Conservation (phyloP, 2,888 invertebrate genomes). For the Epistrophe grossulariae region DNA sequence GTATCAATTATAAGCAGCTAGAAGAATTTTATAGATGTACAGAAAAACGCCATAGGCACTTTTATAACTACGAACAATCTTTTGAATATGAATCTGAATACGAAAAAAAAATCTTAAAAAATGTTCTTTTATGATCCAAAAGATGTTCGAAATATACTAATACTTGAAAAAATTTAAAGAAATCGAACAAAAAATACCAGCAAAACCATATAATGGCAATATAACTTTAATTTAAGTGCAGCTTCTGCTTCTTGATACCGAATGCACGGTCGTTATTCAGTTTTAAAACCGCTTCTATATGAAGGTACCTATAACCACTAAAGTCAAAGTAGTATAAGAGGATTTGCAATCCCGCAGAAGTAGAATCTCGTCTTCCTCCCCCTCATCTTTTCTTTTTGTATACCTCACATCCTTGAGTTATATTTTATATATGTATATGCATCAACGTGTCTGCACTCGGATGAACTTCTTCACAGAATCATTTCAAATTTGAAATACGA, state of each 20-base stretch:
- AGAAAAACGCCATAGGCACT: no score
- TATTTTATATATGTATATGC: conserved; percentile 46
- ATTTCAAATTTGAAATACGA: conserved; percentile 8
- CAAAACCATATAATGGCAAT: neutral
- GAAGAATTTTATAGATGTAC: no score
- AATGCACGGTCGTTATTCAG: conserved; percentile 61
- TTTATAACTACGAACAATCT: neutral
- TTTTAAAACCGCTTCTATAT: conserved; percentile 53
- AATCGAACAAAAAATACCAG: neutral
- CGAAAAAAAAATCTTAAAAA: neutral
- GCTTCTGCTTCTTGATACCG: conserved; percentile 49
- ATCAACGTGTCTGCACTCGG: conserved; percentile 38
- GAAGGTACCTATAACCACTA: neutral
- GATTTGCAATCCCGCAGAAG: conserved; percentile 49
- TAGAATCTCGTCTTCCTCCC: neutral
- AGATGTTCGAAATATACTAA: neutral
- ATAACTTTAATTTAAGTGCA: conserved; percentile 19
- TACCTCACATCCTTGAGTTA: conserved; percentile 6
- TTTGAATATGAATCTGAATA: neutral
- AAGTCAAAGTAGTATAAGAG: conserved; percentile 52
- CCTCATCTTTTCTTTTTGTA: neutral
- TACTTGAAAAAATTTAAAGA: neutral
- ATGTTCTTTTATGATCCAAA: neutral
- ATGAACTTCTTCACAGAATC: conserved; percentile 42
- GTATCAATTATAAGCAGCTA: no score